Percentiles rank a stretch among this genome's conserved stretches.
Evolutionary conservation across 2,113 vertebrate genomes (phyloP).

Genomic region (Megaleporinus macrocephalus): DNA sequence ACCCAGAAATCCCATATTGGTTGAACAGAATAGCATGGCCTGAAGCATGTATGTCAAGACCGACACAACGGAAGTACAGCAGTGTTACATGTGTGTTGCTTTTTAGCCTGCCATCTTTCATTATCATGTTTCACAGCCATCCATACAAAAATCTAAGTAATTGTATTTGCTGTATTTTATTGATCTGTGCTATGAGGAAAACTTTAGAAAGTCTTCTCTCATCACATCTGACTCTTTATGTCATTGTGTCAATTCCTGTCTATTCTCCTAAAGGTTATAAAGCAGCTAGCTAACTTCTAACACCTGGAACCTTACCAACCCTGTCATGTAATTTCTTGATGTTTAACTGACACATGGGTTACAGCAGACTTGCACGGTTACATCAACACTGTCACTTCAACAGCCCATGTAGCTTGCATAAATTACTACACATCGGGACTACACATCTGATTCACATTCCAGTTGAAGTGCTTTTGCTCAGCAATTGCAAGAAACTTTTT

Average conservation of each 20-base stretch:
- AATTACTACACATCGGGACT: conserved; percentile 13
- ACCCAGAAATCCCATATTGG: no score
- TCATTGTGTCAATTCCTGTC: not conserved
- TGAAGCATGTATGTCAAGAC: no score
- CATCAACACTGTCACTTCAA: conserved; percentile 15
- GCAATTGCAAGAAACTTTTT: conserved; percentile 43
- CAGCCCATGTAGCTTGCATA: not conserved
- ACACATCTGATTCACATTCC: conserved; percentile 11
- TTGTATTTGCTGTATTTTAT: no score
- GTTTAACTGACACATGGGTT: conserved; percentile 7
- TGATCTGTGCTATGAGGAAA: no score
- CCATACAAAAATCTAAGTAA: no score
- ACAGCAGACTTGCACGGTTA: conserved; percentile 25
- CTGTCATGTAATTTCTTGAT: not conserved
- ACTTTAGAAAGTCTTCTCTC: no score
- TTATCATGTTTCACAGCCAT: no score
- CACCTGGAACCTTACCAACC: not conserved
- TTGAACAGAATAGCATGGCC: no score
- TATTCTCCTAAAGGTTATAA: not conserved
- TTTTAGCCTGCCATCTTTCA: no score
- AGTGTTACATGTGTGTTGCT: no score
- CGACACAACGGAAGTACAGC: no score
- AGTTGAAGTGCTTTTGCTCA: conserved; percentile 32
- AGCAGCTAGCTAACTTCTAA: not conserved
- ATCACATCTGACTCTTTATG: no score